phyloP scores from a whole-genome alignment of 2,797 vertebrate species.

The Hydrophis major region DNA sequence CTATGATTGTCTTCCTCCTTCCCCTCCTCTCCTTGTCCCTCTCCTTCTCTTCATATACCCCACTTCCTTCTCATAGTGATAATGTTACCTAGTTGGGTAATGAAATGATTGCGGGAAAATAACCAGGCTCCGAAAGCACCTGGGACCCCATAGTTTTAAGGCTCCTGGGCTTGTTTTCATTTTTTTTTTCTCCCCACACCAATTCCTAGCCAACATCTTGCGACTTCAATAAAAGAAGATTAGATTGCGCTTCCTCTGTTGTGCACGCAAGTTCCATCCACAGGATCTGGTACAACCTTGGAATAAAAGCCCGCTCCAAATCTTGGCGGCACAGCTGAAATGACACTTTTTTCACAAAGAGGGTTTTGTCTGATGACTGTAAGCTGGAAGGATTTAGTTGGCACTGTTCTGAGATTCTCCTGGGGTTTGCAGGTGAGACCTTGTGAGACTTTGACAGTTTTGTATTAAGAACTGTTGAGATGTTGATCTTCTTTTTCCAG shows the following conservation, averaged over 20 bases:
- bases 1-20: too few species aligned
- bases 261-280: not conserved
- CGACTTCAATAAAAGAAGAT: not conserved
- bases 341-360: not conserved
- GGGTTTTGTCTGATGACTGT: not conserved
- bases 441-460: not conserved
- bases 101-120: not conserved
- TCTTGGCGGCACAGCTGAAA: not conserved
- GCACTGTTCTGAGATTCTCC: not conserved
- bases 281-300: not conserved
- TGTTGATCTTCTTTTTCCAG: not conserved
- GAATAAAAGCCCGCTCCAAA: not conserved
- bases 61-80: not conserved
- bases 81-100: not conserved
- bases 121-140: not conserved
- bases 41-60: not conserved
- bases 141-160: not conserved
- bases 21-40: not conserved
- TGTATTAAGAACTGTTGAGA: not conserved
- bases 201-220: not conserved
- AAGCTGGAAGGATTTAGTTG: not conserved
- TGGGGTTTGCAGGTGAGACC: not conserved
- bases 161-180: not conserved
- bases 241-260: too few species aligned
- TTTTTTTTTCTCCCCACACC: too few species aligned